Base-by-base conservation (phyloP, 64 coral and sea anemone species). In the Stylophora pistillata region DNA sequence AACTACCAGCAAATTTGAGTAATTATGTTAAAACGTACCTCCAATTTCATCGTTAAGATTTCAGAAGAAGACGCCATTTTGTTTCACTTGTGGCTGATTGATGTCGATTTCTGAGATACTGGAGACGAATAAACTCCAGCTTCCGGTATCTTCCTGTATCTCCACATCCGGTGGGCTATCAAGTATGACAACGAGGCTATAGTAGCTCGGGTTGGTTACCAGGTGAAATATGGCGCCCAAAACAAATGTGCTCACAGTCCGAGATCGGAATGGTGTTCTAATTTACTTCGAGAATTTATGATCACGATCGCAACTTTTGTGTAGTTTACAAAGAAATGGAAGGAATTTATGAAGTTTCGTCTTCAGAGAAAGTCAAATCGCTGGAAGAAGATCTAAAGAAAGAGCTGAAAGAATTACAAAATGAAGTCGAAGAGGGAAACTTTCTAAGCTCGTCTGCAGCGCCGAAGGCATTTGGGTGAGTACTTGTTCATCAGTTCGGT, bases 381-480 rank as follows among this genome's bases (percentile, higher is more conserved):
- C 47, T 95, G 28, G 96, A 98, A 71, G 93, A 98, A 77, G 96
- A 98, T 59, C 85, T 98, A 2, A 89, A 78, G 1, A 95, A 98
- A 58, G 96, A 98, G 30, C 65, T 98, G 30, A 98, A 95, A 73
- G 96, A 98, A 52, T 73, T 98, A 10, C 96, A 98, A 87, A 92
- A 93, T 88, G 96, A 95, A 89, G 88, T 98, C 25, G 96, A 98
- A 82, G 96, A 98, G 41, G 93, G 93, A 68, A 95, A 95, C 72
- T 92, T 93, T 60, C 78, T 98, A 58, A 89, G 63, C 53, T 82
- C 89, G 2, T 80, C 85, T 37, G 74, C 86, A 1, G 74, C 78
- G n/a, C 64, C 74, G 31, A 98, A 95, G 75, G 81, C 96, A 41
- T 95, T 89, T 56, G 90, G 96, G 96, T 96, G 69, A 89, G 90